A percentile compares a stretch with the other conserved stretches of the same genome.
These are phyloP conservation scores for Cinclus mexicanus DNA, from an alignment of 2,113 vertebrate genomes.

Conservation along the genomic window DNA sequence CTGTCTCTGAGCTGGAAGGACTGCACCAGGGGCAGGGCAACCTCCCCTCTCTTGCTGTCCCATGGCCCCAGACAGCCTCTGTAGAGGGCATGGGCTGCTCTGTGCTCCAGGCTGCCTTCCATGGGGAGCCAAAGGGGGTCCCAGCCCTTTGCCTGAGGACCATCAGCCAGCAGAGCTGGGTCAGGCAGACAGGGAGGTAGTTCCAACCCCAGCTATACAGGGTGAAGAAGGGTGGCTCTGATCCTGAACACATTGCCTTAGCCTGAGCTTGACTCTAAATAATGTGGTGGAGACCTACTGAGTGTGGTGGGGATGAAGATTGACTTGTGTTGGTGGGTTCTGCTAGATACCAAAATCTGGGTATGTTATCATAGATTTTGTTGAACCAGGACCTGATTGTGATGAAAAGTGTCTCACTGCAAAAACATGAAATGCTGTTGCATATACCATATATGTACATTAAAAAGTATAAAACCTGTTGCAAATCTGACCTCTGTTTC, in stretches of 20 bases:
- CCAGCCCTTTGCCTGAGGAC: neutral
- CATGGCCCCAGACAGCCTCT: neutral
- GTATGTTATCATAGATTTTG: neutral
- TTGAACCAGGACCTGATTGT: neutral
- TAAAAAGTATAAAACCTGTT: neutral
- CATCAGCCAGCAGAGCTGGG: neutral
- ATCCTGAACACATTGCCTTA: neutral
- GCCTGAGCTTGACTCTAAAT: neutral
- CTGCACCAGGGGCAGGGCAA: rapidly evolving
- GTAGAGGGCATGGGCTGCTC: neutral
- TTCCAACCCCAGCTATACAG: neutral
- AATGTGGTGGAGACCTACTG: neutral
- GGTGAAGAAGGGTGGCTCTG: neutral
- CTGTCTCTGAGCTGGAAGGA: neutral
- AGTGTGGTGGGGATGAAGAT: neutral
- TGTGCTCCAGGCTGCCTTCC: neutral
- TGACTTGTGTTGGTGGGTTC: neutral
- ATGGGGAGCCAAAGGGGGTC: rapidly evolving
- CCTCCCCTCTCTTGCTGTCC: neutral
- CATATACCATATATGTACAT: neutral
- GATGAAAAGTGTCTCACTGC: neutral
- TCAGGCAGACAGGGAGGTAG: neutral
- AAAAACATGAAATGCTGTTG: neutral
- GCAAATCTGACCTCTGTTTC: neutral
- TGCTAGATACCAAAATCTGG: neutral